Conservation (phyloP, 1,140 invertebrate species). For the Zaprionus vittiger region DNA sequence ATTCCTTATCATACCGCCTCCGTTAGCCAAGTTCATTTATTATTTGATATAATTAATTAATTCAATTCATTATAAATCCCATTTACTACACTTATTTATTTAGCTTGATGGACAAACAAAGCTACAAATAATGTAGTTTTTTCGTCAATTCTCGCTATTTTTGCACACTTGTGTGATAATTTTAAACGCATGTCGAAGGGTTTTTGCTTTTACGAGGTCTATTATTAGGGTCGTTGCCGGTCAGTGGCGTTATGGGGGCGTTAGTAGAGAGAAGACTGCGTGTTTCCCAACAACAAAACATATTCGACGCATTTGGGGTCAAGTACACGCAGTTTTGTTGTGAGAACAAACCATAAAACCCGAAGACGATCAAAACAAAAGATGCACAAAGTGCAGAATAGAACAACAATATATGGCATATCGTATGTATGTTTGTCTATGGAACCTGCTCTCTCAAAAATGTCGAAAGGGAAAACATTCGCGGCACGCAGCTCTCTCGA, state of each 20-base stretch:
- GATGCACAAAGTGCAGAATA: not conserved
- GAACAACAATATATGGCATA: not conserved
- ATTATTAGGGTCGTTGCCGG: constrained; percentile 19
- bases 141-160: constrained; percentile 15
- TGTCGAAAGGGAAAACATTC: not conserved
- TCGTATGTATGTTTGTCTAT: not conserved
- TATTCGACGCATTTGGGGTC: constrained; percentile 14
- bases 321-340: constrained; percentile 11
- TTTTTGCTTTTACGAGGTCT: constrained; percentile 2
- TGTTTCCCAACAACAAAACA: constrained; percentile 7
- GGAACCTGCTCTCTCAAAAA: not conserved
- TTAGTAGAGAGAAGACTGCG: not conserved
- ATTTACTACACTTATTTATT: not conserved
- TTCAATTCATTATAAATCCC: not conserved
- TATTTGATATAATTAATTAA: not conserved
- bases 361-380: not conserved
- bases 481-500: not conserved
- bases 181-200: not conserved
- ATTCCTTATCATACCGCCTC: not conserved
- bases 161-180: constrained; percentile 3
- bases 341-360: not conserved
- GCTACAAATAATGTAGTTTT: not conserved
- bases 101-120: not conserved
- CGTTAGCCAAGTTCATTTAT: not conserved
- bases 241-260: constrained; percentile 5